phyloP scores from a whole-genome alignment of 2,113 vertebrate genomes.

The Tragulus kanchil region DNA sequence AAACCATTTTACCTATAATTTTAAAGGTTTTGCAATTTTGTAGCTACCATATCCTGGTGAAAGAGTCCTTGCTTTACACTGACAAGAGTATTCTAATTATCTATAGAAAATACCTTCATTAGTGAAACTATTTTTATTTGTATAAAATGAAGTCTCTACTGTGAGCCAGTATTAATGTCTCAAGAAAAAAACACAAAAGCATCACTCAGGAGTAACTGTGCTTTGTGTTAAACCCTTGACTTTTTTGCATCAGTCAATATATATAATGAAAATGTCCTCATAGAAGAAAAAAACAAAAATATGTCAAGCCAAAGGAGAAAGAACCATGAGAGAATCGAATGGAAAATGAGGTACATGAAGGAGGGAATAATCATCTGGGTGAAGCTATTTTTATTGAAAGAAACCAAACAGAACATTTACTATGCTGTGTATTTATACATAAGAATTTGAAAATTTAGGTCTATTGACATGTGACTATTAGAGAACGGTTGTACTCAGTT shows the following conservation, averaged over 20 bases:
- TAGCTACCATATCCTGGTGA: not conserved
- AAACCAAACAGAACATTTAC: not conserved
- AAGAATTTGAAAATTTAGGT: not conserved
- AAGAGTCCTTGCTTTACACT: not conserved
- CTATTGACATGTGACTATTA: not conserved
- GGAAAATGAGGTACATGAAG: not conserved
- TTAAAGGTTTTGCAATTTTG: not conserved
- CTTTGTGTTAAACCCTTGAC: not conserved
- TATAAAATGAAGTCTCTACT: not conserved
- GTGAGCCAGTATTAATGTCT: not conserved
- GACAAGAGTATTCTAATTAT: not conserved
- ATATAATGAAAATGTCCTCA: not conserved
- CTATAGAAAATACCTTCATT: not conserved
- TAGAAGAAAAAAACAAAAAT: not conserved
- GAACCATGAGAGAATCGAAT: not conserved
- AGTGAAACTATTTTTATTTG: not conserved
- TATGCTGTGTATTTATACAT: not conserved
- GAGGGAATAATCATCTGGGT: not conserved
- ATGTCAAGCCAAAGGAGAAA: not conserved
- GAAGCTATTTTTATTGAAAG: not conserved
- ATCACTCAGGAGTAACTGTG: not conserved
- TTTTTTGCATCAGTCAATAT: not conserved
- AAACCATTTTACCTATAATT: not conserved
- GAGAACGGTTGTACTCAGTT: not conserved
- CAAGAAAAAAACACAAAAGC: not conserved